A percentile compares a stretch with the other conserved stretches of the same genome.
phyloP scores from a whole-genome alignment of 2,888 invertebrate genomes.

The Rhingia campestris region DNA sequence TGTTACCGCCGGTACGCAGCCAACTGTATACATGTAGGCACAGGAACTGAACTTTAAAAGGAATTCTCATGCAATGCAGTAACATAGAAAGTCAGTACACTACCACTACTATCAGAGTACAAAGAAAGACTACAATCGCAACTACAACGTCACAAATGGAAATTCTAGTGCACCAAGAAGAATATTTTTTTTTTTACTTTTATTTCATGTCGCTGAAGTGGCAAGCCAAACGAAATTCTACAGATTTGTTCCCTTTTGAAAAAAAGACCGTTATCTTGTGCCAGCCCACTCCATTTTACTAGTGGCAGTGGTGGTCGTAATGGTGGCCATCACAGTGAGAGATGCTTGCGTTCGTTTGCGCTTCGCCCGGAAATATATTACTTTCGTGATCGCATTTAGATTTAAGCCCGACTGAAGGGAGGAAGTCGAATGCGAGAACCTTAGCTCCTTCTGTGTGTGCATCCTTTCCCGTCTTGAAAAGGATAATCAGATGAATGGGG shows the following conservation, averaged over 20 bases:
- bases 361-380: slow-evolving; percentile 77
- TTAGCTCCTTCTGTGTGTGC: slow-evolving; percentile 27
- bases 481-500: slow-evolving; percentile 70
- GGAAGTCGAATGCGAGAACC: slow-evolving; percentile 60
- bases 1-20: slow-evolving; percentile 65
- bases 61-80: slow-evolving; percentile 71
- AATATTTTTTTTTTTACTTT: slow-evolving; percentile 54
- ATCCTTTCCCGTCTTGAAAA: slow-evolving; percentile 57
- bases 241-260: slow-evolving; percentile 36
- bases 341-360: slow-evolving; percentile 65
- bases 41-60: slow-evolving; percentile 74
- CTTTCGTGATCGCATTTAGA: slow-evolving; percentile 78
- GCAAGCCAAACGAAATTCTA: slow-evolving; percentile 69
- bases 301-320: neutral
- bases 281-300: slow-evolving; percentile 14
- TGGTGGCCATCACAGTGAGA: slow-evolving; percentile 66
- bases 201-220: slow-evolving; percentile 70
- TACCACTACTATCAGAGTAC: slow-evolving; percentile 1
- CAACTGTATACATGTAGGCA: slow-evolving; percentile 65
- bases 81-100: slow-evolving; percentile 6
- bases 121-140: neutral
- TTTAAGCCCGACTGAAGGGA: slow-evolving; percentile 69
- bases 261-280: slow-evolving; percentile 38
- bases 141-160: slow-evolving; percentile 27
- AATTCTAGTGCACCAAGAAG: slow-evolving; percentile 59